Evolutionary conservation across 2,888 invertebrate genomes (phyloP), one percentile per base, ranked within the genome.

Genomic region (Stenodera caucasica): DNA sequence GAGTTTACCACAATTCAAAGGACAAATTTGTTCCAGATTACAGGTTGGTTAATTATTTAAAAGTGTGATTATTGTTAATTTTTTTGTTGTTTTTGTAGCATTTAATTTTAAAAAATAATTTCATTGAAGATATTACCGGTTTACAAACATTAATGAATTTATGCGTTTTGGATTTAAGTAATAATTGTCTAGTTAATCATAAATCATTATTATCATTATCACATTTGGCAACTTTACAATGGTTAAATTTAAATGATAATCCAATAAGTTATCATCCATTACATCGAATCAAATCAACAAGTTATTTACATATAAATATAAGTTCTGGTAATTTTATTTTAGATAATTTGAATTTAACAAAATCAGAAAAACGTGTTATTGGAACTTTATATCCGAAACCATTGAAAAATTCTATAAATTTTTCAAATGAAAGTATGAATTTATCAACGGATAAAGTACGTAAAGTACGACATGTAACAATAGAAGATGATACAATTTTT

Each of bases 111-210:
- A 85, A 83, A 66, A 86, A 87, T 74, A 90, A 90, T 77, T 85
- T 84, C 64, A 84, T 90, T 54, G 87, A 88, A 67, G 84, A 85
- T 71, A 77, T 89, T 49, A 75, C 78, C 65, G 87, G 82, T 50
- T 72, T 89, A 33, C 79, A 82, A 32, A 79, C 81, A 49, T 75
- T 89, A 45, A 82, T 83, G 60, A 83, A 82, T 65, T 71, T 90
- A 18, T 80, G 78, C 11, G 85, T 86, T 72, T 76, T 89, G 52
- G 87, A 89, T 78, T 73, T 89, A 51, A 85, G 87, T 0, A 84
- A 84, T 57, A 90, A 89, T 75, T 87, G 84, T 70, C 75, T 90
- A 58, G 72, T 85, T 12, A 84, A 88, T 64, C 88, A 88, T 73
- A 77, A 81, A n/a, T 77, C 78, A 37, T 76, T 89, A 11, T 77